Evolutionary conservation across 1,140 invertebrate genomes (phyloP), one percentile per base, ranked within the genome.

Genomic region (Metopolophium dirhodum): DNA sequence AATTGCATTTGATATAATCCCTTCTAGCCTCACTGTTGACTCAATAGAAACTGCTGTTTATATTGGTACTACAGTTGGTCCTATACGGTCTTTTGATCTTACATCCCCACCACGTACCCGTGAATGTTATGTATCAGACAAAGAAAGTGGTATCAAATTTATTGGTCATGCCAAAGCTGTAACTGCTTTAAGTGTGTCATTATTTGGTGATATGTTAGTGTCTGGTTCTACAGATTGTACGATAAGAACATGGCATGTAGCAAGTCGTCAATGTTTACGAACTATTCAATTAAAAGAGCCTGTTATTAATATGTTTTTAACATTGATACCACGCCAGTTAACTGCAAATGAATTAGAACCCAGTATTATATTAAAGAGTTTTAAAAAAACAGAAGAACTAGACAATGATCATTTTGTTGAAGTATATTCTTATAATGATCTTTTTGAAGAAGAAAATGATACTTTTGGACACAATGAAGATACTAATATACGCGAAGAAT

Each of bases 211-310:
- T 18, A 96, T 96, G 23, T 95, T 99, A 23, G 95, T 98, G 14
- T 98, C 98, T 0, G 98, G 97, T 0, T 97, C 97, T 1, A 95
- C 96, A 93, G 98, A 98, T 95, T 96, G 96, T 47, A 96, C 95
- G 93, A 96, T 98, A 2, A 96, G 97, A 94, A 94, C 98, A 45
- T 99, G 98, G 98, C 96, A 98, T 94, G 96, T 98, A 61, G 94
- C 94, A 54, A 98, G 97, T 95, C 95, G 96, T 85, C 97, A 98
- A 94, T 96, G 97, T 90, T 95, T 97, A 23, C 96, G 96, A 94
- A 97, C 96, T 23, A 95, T 98, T 47, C 95, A 95, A 41, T 97
- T 97, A 94, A 97, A 97, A 95, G 97, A 97, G 37, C 94, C 96
- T 11, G 96, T 98, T 1, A 97, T 96, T 11, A 97, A 98, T 95